Base-by-base conservation (phyloP, 2,113 vertebrate species). In the Pipra filicauda region DNA sequence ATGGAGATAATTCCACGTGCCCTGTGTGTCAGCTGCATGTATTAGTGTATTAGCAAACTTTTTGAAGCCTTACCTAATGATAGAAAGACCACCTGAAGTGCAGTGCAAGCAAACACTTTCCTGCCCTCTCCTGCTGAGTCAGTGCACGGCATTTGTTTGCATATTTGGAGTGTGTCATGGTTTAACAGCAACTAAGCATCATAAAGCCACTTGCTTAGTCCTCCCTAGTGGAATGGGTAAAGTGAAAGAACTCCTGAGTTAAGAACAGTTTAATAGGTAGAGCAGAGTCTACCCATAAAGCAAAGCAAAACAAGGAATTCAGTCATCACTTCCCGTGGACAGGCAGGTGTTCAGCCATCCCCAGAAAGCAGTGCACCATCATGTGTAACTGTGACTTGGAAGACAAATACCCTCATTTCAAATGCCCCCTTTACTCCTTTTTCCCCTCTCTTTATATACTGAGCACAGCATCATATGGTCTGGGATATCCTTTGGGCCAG, bases 241-340 rank as follows among this genome's bases (percentile, higher is more conserved):
- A 82, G 8, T 24, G 61, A 17, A 67, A 80, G 37, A 22, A 0
- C 2, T 5, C 48, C 12, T 28, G 18, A 37, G 10, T 33, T 66
- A 44, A 0, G 0, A 37, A 39, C 15, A 81, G 23, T 52, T 67
- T 54, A 54, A 39, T 11, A 59, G 20, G 28, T 21, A 61, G 39
- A 67, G 33, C 28, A 39, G 61, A 52, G 37, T 15, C 18, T 0
- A 0, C 23, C 41, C 10, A 17, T 11, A 9, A 59, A 44, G 10
- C 12, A 44, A 59, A 67, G 23, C 3, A n/a, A 52, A 67, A 17
- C 28, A 39, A 46, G 39, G 52, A 39, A 82, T 59, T 67, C 15
- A 21, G 0, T 30, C 31, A 15, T n/a, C 22, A 28, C 8, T 52
- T 74, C 23, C 1, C 0, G 6, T 30, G 23, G 33, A 10, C 19